phyloP scores from a whole-genome alignment of 2,113 vertebrate genomes.

The Pteruthius melanotis region DNA sequence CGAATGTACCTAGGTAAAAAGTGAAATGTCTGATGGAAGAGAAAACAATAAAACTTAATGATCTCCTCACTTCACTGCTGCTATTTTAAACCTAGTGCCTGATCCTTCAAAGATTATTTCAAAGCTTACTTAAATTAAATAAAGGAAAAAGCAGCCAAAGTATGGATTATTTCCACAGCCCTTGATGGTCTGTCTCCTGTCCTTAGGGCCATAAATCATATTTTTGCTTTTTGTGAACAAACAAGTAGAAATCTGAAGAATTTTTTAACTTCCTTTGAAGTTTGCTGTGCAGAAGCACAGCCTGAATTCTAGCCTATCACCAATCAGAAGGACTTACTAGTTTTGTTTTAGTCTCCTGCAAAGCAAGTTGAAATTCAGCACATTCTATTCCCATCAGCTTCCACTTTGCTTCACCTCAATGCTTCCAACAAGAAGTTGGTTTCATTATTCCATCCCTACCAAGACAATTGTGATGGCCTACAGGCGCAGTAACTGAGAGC shows the following conservation, averaged over 20 bases:
- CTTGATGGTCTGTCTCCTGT: neutral
- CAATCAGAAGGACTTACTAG: neutral
- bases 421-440: neutral
- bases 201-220: neutral
- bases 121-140: neutral
- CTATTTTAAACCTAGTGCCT: neutral
- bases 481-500: accelerated
- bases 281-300: neutral
- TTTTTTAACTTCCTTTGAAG: neutral
- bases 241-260: neutral
- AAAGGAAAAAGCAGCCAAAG: neutral
- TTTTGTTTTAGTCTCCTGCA: neutral
- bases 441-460: neutral
- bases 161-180: neutral
- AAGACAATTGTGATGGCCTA: neutral
- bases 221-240: neutral
- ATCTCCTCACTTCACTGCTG: neutral
- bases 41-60: neutral
- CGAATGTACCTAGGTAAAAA: neutral
- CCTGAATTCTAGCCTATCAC: neutral
- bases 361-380: neutral
- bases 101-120: neutral
- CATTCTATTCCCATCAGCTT: neutral
- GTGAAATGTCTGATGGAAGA: neutral
- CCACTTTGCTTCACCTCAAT: neutral